A percentile compares a stretch with the other conserved stretches of the same genome.
Conservation (phyloP, 2,888 invertebrate genomes). For the Anarsia innoxiella region DNA sequence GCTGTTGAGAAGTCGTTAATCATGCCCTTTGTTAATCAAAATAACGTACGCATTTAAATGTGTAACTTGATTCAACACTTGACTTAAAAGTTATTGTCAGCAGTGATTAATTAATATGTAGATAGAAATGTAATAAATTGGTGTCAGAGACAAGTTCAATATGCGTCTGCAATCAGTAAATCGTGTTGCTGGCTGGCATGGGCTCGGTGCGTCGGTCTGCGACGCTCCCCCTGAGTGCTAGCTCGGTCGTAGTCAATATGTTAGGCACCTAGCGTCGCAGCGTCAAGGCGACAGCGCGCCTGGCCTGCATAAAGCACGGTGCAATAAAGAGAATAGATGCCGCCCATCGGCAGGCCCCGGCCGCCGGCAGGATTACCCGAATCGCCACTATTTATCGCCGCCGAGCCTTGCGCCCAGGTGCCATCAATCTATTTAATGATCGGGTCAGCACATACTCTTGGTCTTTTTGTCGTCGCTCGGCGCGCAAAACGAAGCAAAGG, state of each 20-base stretch:
- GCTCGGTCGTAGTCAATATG: conserved; percentile 41
- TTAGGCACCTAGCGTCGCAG: conserved; percentile 53
- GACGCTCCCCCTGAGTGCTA: conserved; percentile 25
- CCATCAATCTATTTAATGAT: conserved; percentile 76
- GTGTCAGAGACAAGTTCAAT: too few species aligned
- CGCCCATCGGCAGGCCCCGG: conserved; percentile 65
- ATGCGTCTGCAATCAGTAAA: conserved; percentile 24
- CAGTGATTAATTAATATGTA: too few species aligned
- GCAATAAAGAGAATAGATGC: conserved; percentile 75
- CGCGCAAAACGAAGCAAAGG: conserved; percentile 56
- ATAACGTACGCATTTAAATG: too few species aligned
- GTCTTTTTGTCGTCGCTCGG: conserved; percentile 57
- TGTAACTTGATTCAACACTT: too few species aligned
- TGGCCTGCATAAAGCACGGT: conserved; percentile 68
- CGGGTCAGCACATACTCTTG: conserved; percentile 72
- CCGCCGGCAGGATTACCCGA: conserved; percentile 71
- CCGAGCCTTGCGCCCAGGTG: conserved; percentile 72
- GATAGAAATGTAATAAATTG: too few species aligned
- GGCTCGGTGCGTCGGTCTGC: conserved; percentile 21
- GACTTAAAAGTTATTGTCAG: too few species aligned
- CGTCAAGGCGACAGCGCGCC: conserved; percentile 56
- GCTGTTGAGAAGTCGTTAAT: conserved; percentile 30
- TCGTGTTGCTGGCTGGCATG: conserved; percentile 10
- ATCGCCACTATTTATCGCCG: conserved; percentile 75
- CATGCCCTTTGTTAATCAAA: conserved; percentile 25